phyloP scores from a whole-genome alignment of 2,797 vertebrate species.

The Cetoscarus ocellatus region DNA sequence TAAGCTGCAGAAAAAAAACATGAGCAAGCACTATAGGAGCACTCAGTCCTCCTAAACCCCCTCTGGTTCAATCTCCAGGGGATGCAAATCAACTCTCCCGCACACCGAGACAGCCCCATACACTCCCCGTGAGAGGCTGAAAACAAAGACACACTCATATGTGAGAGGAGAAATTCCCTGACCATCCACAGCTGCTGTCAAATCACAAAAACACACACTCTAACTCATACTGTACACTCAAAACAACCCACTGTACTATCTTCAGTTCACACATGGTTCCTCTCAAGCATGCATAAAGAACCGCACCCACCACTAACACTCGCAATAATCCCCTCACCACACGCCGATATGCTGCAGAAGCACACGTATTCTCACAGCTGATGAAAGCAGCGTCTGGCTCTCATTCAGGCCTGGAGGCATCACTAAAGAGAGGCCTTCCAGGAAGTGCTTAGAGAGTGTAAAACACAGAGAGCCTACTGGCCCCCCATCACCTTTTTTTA shows the following conservation, averaged over 20 bases:
- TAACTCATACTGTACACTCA: conserved; percentile 25
- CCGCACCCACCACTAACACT: conserved; percentile 63
- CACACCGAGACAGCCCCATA: conserved; percentile 43
- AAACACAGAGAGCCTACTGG: conserved; percentile 23
- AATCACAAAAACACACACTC: conserved; percentile 45
- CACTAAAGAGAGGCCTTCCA: conserved; percentile 35
- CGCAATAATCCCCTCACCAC: conserved; percentile 46
- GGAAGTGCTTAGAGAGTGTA: conserved; percentile 48
- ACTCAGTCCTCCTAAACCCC: conserved; percentile 29
- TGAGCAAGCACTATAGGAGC: conserved; percentile 62
- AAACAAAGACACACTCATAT: conserved; percentile 64
- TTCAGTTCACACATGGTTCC: conserved; percentile 61
- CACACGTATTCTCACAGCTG: conserved; percentile 35
- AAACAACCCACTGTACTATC: conserved; percentile 48
- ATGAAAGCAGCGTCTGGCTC: conserved; percentile 29
- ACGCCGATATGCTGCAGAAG: conserved; percentile 16
- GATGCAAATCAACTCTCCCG: conserved; percentile 60
- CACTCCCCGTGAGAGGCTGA: conserved; percentile 38
- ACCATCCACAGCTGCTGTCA: conserved; percentile 37
- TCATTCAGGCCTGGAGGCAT: conserved; percentile 27
- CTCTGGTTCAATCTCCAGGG: conserved; percentile 36
- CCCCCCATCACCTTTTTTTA: conserved; percentile 2
- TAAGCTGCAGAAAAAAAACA: conserved; percentile 61
- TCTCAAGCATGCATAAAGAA: conserved; percentile 50
- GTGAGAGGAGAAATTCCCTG: conserved; percentile 31